Evolutionary conservation across 2,113 vertebrate species (phyloP).

Genomic region (Brachypodius melanocephalos): DNA sequence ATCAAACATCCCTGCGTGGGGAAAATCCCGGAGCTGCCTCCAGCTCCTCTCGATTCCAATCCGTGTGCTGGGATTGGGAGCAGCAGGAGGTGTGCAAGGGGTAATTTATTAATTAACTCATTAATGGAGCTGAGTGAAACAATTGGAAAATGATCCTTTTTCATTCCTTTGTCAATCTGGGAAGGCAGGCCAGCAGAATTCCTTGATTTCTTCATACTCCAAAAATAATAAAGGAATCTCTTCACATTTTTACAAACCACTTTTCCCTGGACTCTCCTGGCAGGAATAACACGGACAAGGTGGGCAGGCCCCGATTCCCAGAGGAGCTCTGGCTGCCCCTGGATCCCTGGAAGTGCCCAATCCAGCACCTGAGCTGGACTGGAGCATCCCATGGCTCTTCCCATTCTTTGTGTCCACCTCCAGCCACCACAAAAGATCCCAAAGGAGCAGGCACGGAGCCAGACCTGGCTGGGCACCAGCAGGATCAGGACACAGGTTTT

Average conservation of each 20-base stretch:
- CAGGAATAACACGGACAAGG: not conserved
- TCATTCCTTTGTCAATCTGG: not conserved
- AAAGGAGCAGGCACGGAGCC: rapidly evolving
- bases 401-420: rapidly evolving
- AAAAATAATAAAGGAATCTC: not conserved
- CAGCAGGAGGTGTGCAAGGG: not conserved
- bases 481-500: rapidly evolving
- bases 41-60: not conserved
- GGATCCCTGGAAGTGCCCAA: not conserved
- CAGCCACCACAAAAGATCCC: not conserved
- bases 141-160: not conserved
- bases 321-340: not conserved
- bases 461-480: rapidly evolving
- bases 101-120: not conserved
- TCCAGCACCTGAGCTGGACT: not conserved
- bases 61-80: not conserved
- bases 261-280: not conserved
- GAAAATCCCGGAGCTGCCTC: not conserved
- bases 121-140: not conserved
- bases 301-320: not conserved
- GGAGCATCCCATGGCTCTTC: rapidly evolving
- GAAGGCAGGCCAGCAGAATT: not conserved
- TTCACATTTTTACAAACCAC: no score
- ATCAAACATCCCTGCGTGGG: not conserved
- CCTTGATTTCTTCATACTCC: not conserved